Conservation (phyloP, 2,113 vertebrate genomes). For the Archocentrus centrarchus region DNA sequence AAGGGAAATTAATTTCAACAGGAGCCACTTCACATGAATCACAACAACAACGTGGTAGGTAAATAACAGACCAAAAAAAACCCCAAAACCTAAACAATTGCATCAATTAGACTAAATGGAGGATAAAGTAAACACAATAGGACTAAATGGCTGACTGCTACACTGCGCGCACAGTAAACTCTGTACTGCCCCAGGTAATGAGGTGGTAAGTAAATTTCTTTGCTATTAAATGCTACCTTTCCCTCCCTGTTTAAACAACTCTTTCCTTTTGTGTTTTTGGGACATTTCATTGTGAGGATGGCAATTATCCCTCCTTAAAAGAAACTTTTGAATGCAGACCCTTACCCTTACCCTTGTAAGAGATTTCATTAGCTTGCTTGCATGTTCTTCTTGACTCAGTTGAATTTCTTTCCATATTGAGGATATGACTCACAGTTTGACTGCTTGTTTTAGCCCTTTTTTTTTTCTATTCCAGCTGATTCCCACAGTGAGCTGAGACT, state of each 20-base stretch:
- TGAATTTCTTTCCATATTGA: background rate
- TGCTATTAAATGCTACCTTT: background rate
- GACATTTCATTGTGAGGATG: background rate
- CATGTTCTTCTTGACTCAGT: background rate
- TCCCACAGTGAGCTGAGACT: background rate
- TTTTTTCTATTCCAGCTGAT: background rate
- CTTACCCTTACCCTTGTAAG: background rate
- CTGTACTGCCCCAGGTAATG: fast-evolving
- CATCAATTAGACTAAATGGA: background rate
- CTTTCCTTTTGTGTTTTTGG: background rate
- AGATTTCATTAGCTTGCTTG: background rate
- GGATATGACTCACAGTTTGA: background rate
- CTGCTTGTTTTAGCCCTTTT: background rate
- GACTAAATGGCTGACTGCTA: background rate
- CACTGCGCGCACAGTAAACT: background rate
- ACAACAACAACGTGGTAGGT: background rate
- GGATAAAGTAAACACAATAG: background rate
- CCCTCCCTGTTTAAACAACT: background rate
- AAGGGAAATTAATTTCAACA: background rate
- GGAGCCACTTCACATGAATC: background rate
- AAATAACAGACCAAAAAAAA: background rate
- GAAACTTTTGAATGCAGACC: background rate
- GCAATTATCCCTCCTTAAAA: background rate
- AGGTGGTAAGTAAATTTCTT: background rate
- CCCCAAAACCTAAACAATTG: background rate